A percentile compares a stretch with the other conserved stretches of the same genome.
Conservation (phyloP, 37 sponge, comb jelly and placozoan species). For the Mnemiopsis leidyi region DNA sequence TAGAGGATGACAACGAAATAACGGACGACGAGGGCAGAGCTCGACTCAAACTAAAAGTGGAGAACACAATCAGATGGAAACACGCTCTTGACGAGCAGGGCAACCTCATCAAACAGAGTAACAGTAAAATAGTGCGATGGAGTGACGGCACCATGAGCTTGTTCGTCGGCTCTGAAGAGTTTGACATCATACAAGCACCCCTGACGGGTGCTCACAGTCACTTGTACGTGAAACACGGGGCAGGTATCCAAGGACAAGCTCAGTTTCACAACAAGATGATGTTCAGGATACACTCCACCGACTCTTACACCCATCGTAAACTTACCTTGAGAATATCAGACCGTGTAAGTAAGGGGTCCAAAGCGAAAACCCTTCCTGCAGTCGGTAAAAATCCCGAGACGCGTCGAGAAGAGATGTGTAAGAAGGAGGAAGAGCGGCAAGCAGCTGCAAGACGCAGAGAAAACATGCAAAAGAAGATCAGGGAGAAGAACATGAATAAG, state of each 20-base stretch:
- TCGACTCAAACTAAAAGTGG: slow-evolving; percentile 92
- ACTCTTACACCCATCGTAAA: slow-evolving; percentile 91
- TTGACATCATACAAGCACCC: slow-evolving; percentile 82
- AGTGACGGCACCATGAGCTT: slow-evolving; percentile 89
- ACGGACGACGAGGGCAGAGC: slow-evolving; percentile 93
- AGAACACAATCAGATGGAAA: slow-evolving; percentile 95
- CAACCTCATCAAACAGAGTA: slow-evolving; percentile 82
- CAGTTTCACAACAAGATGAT: slow-evolving; percentile 81
- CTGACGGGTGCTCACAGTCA: slow-evolving; percentile 78
- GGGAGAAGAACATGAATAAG: slow-evolving; percentile 69
- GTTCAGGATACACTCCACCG: slow-evolving; percentile 89
- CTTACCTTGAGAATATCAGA: slow-evolving; percentile 97
- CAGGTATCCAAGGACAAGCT: slow-evolving; percentile 91
- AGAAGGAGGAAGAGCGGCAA: slow-evolving; percentile 86
- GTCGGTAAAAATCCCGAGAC: slow-evolving; percentile 90
- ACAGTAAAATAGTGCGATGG: slow-evolving; percentile 90
- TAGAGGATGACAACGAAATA: slow-evolving; percentile 87
- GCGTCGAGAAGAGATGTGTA: slow-evolving; percentile 74
- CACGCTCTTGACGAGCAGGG: slow-evolving; percentile 75
- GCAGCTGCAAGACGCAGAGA: slow-evolving; percentile 73
- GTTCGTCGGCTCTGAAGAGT: slow-evolving; percentile 88
- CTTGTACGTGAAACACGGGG: slow-evolving; percentile 87
- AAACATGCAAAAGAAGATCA: slow-evolving; percentile 75
- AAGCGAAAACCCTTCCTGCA: slow-evolving; percentile 73
- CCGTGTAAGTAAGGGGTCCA: slow-evolving; percentile 76